These are phyloP conservation scores for Saccostrea cuccullata DNA, from an alignment of 1,140 invertebrate genomes.

Conservation along the genomic window DNA sequence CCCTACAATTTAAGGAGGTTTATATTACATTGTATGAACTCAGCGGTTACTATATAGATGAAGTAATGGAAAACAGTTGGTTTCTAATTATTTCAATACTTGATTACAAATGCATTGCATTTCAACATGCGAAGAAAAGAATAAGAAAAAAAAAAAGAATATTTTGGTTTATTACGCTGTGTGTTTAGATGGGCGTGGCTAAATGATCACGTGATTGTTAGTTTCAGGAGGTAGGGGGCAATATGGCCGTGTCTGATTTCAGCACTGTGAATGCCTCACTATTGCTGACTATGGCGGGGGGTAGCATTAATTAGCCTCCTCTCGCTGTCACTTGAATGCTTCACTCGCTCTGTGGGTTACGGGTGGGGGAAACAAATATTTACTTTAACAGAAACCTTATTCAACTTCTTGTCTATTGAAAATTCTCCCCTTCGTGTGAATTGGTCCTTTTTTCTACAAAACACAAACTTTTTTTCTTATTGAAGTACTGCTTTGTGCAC, in stretches of 20 bases:
- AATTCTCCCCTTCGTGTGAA: slow-evolving; percentile 2
- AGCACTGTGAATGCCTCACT: neutral
- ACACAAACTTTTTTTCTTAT: slow-evolving; percentile 14
- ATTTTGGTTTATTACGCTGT: neutral
- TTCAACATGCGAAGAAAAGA: too few species aligned
- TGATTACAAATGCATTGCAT: too few species aligned
- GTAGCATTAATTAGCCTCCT: slow-evolving; percentile 30
- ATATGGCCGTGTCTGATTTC: slow-evolving; percentile 4
- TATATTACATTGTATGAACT: too few species aligned
- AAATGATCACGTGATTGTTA: neutral
- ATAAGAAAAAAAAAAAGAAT: neutral
- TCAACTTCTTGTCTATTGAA: neutral
- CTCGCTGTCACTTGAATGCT: slow-evolving; percentile 22
- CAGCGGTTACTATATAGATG: too few species aligned
- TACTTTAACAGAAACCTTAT: slow-evolving; percentile 9
- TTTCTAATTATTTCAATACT: too few species aligned
- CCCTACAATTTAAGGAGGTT: too few species aligned
- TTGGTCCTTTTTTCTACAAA: neutral
- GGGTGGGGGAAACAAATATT: slow-evolving; percentile 19
- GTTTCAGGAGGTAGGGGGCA: slow-evolving; percentile 17
- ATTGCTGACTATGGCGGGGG: neutral
- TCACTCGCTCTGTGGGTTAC: slow-evolving; percentile 14
- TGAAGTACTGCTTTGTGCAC: neutral
- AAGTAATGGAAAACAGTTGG: too few species aligned
- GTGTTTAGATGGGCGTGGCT: neutral